phyloP scores from a whole-genome alignment of 2,888 invertebrate species.

The Belgica antarctica region DNA sequence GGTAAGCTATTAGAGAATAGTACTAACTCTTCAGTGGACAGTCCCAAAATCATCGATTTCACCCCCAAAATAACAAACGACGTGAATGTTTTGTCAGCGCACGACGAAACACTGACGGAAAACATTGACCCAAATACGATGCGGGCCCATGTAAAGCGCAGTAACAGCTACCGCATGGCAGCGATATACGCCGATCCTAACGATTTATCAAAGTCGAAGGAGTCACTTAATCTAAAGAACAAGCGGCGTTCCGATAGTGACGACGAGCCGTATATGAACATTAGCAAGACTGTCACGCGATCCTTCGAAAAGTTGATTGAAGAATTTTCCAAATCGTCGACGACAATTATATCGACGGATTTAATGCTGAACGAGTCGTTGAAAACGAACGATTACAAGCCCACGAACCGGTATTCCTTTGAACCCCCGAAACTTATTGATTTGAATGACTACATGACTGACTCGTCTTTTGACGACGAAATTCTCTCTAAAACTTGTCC shows the following conservation, averaged over 20 bases:
- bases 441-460: conserved; percentile 38
- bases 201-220: conserved; percentile 29
- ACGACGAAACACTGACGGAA: conserved; percentile 47
- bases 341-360: conserved; percentile 39
- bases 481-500: conserved; percentile 51
- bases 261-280: conserved; percentile 36
- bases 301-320: conserved; percentile 53
- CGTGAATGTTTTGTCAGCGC: neutral
- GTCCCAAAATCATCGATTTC: conserved; percentile 40
- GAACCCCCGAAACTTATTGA: conserved; percentile 34
- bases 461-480: conserved; percentile 39
- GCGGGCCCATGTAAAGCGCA: conserved; percentile 65
- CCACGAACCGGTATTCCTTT: conserved; percentile 30
- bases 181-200: conserved; percentile 64
- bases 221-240: conserved; percentile 12
- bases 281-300: conserved; percentile 40
- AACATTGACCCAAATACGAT: conserved; percentile 50
- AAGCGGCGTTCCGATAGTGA: conserved; percentile 19
- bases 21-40: neutral
- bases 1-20: conserved; percentile 48
- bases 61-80: conserved; percentile 29
- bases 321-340: conserved; percentile 52
- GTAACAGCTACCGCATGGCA: conserved; percentile 81
- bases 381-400: conserved; percentile 4
- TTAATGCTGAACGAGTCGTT: conserved; percentile 34